Conservation (phyloP, 2,888 invertebrate genomes). For the Trissolcus brochymenae region DNA sequence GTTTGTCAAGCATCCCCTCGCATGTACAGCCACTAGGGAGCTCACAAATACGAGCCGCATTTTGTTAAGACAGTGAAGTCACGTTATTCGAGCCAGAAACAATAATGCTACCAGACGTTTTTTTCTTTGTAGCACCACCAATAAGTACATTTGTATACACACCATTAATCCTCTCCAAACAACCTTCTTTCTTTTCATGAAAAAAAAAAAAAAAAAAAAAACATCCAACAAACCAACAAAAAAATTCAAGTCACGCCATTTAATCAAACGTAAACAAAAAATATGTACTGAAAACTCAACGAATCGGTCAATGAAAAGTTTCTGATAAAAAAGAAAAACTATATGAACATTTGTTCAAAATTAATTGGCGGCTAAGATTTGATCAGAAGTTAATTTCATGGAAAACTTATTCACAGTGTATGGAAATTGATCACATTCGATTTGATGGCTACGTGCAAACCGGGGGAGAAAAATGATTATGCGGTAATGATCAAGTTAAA, state of each 20-base stretch:
- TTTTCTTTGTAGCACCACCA: background rate
- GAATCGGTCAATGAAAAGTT: too few relatives aligned
- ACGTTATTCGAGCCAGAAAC: slow-evolving; percentile 23
- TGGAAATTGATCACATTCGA: background rate
- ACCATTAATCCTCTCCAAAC: background rate
- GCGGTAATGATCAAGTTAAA: slow-evolving; percentile 39
- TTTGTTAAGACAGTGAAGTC: slow-evolving; percentile 13
- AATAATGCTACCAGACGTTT: slow-evolving; percentile 23
- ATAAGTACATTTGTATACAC: slow-evolving; percentile 7
- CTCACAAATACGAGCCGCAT: slow-evolving; percentile 29
- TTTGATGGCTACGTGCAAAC: background rate
- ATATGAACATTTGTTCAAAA: too few relatives aligned
- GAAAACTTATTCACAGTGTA: too few relatives aligned
- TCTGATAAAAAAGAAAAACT: too few relatives aligned
- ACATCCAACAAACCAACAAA: too few relatives aligned
- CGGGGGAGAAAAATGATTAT: slow-evolving; percentile 22
- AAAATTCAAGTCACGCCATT: too few relatives aligned
- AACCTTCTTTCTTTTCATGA: background rate
- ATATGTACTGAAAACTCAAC: too few relatives aligned
- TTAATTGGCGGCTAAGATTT: too few relatives aligned
- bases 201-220: too few relatives aligned
- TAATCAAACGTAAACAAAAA: too few relatives aligned
- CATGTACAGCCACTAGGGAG: slow-evolving; percentile 13
- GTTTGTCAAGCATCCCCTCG: slow-evolving; percentile 33
- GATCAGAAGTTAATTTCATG: too few relatives aligned